Base-by-base conservation (phyloP, 2,113 vertebrate genomes). In the Urocynchramus pylzowi region DNA sequence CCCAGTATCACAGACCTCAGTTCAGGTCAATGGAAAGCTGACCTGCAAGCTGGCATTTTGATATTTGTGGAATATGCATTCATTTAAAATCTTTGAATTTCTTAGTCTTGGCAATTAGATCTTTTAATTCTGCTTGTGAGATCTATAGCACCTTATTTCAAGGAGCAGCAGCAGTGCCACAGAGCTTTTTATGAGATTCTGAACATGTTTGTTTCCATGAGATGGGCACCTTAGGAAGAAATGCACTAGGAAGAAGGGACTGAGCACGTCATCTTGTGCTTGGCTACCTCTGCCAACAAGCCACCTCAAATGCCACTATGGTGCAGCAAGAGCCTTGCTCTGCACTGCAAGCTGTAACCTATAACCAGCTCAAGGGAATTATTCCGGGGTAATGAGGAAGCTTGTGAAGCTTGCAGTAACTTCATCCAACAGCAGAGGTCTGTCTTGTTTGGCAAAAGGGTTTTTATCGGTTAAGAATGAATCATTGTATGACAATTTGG, bases 351-450 rank as follows among this genome's bases (percentile, higher is more conserved):
- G 7, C 27, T 60, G 1, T 33, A 49, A 41, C 6, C 13, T 26
- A 0, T 50, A 67, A 41, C 11, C 35, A 67, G 23, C 33, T 23
- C 20, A 37, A 5, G 16, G 5, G 27, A 39, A 5, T 56, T 42
- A 16, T 28, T 81, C 9, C 2, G 4, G 14, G 8, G 6, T 44
- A n/a, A 19, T 8, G 7, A 28, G 9, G 17, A 37, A 68, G 9
- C 2, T 45, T 47, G 10, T 14, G 6, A 42, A 73, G 19, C 42
- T 28, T 96, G 95, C 77, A 84, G 6, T 95, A 57, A 28, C 10
- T 52, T 30, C 35, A 35, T 61, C 28, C 33, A 57, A 20, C 96
- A 64, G 90, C 68, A 97, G 96, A 94, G 94, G 96, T 97, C 96
- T 42, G 30, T 71, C 92, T 93, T 67, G 93, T 10, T n/a, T 37